Evolutionary conservation across 2,888 invertebrate genomes (phyloP).

Genomic region (Cosmorhoe ocellata): DNA sequence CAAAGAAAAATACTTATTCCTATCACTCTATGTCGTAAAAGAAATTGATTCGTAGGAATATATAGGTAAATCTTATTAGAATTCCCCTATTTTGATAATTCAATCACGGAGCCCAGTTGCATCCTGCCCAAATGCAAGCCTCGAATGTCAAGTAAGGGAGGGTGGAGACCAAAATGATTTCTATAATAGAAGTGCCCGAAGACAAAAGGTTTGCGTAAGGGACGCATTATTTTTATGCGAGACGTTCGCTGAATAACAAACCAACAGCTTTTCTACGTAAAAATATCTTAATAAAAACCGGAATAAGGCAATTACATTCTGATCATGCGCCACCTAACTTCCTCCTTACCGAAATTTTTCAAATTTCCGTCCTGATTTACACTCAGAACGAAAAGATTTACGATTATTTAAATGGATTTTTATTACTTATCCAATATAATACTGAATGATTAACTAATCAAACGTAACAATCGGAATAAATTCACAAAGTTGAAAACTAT

Average conservation of each 20-base stretch:
- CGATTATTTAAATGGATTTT: conserved; percentile 64
- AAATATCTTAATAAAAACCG: conserved; percentile 75
- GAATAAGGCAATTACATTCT: conserved; percentile 73
- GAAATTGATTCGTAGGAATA: neutral
- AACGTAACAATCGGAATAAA: conserved; percentile 18
- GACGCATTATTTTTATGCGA: conserved; percentile 77
- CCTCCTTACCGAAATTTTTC: conserved; percentile 60
- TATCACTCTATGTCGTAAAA: neutral
- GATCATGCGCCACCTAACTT: conserved; percentile 70
- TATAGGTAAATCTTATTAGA: conserved; percentile 38
- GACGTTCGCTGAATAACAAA: conserved; percentile 75
- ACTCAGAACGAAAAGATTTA: conserved; percentile 61
- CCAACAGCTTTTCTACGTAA: conserved; percentile 66
- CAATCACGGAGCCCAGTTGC: conserved; percentile 75
- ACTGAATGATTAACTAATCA: conserved; percentile 23
- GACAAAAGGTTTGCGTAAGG: conserved; percentile 74
- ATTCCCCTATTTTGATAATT: conserved; percentile 57
- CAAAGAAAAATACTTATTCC: too few relatives aligned
- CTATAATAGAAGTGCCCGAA: conserved; percentile 62
- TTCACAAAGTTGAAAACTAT: conserved; percentile 3
- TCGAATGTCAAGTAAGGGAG: conserved; percentile 74
- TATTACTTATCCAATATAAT: conserved; percentile 37
- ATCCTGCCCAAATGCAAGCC: conserved; percentile 71
- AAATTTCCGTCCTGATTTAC: conserved; percentile 66
- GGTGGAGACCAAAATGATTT: conserved; percentile 62